A percentile compares a stretch with the other conserved stretches of the same genome.
Conservation (phyloP, 30 jellyfish, hydroid and myxozoan species). For the Aurelia sp. region DNA sequence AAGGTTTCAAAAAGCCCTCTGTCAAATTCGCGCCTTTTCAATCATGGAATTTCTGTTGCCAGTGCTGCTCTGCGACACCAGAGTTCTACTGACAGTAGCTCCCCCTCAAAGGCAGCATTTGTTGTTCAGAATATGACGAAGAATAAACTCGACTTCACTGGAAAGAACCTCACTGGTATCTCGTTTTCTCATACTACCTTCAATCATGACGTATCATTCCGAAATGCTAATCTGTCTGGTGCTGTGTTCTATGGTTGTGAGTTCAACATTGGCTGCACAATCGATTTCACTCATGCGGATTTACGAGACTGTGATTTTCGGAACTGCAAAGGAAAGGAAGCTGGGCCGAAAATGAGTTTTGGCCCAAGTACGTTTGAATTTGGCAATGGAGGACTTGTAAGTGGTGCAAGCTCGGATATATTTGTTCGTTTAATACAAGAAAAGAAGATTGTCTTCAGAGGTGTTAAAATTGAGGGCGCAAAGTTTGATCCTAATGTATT, state of each 20-base stretch:
- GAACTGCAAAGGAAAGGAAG: conserved; percentile 90
- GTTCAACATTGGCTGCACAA: conserved; percentile 71
- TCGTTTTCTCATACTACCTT: conserved; percentile 89
- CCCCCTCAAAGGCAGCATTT: conserved; percentile 42
- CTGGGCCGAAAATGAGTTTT: conserved; percentile 87
- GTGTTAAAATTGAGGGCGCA: conserved; percentile 85
- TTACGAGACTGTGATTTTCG: conserved; percentile 84
- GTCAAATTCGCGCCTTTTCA: conserved; percentile 43
- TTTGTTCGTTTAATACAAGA: conserved; percentile 66
- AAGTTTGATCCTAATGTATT: conserved; percentile 85
- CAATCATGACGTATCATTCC: conserved; percentile 71
- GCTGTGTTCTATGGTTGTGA: conserved; percentile 89
- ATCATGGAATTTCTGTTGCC: conserved; percentile 68
- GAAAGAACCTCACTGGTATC: conserved; percentile 67
- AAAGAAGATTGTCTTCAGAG: conserved; percentile 69
- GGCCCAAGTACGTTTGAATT: conserved; percentile 85
- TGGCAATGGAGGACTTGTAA: conserved; percentile 89
- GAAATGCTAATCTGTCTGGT: conserved; percentile 74
- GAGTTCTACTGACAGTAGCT: conserved; percentile 26
- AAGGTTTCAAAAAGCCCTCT: conserved; percentile 13
- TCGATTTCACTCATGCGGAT: conserved; percentile 85
- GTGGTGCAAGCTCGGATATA: conserved; percentile 90
- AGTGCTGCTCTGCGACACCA: conserved; percentile 70
- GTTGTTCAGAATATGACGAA: conserved; percentile 87
- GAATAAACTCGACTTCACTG: conserved; percentile 68